phyloP scores from a whole-genome alignment of 2,797 vertebrate species.

The Crenichthys baileyi region DNA sequence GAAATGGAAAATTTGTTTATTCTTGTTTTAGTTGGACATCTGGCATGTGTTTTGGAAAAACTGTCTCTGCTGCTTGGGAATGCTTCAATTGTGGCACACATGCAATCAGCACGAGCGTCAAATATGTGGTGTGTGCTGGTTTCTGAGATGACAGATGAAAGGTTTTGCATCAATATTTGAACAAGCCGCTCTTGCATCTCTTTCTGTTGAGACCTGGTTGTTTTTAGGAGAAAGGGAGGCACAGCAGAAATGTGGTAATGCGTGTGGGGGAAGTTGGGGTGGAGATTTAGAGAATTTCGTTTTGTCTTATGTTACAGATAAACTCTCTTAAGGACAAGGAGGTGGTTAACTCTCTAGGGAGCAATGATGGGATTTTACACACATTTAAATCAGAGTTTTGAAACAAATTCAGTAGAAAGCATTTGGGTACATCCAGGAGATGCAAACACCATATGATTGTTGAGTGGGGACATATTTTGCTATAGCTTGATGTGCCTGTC shows the following conservation, averaged over 20 bases:
- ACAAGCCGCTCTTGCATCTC: conserved; percentile 69
- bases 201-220: conserved; percentile 61
- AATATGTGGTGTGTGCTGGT: conserved; percentile 30
- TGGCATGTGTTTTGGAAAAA: conserved; percentile 35
- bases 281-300: conserved; percentile 42
- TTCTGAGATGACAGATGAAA: conserved; percentile 70
- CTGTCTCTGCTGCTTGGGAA: conserved; percentile 24
- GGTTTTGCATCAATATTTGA: conserved; percentile 77
- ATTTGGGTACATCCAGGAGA: conserved; percentile 22
- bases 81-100: conserved; percentile 25
- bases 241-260: conserved; percentile 42
- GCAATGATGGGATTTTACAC: not conserved
- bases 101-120: conserved; percentile 7
- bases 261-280: conserved; percentile 41
- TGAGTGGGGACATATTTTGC: conserved; percentile 24
- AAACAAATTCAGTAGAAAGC: conserved; percentile 2
- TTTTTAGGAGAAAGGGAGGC: conserved; percentile 54
- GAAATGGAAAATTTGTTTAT: conserved; percentile 33
- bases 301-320: conserved; percentile 48
- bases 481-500: conserved; percentile 26
- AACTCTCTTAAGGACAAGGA: conserved; percentile 39
- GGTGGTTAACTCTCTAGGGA: not conserved
- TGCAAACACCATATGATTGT: conserved; percentile 14
- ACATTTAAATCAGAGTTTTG: not conserved
- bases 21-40: conserved; percentile 51